Evolutionary conservation across 2,797 vertebrate genomes (phyloP).

Genomic region (Pseudochirops cupreus): DNA sequence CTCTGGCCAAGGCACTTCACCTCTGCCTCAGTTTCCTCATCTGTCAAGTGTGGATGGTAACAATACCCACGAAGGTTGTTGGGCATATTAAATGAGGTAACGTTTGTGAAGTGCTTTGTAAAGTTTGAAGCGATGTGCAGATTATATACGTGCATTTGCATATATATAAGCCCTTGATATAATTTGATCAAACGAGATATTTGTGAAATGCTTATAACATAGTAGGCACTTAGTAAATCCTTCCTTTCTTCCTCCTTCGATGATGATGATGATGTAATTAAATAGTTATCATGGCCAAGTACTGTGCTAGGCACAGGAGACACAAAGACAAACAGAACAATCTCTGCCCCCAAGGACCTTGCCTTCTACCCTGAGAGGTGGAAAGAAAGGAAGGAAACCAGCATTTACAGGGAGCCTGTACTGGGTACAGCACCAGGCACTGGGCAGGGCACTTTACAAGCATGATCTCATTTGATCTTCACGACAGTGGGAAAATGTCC

Average conservation of each 20-base stretch:
- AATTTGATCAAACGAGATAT: too few species aligned
- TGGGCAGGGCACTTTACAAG: not conserved
- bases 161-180: too few species aligned
- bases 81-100: not conserved
- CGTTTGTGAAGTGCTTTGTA: not conserved
- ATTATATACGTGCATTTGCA: accelerated
- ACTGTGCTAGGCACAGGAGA: too few species aligned
- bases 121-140: not conserved
- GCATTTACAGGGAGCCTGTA: too few species aligned
- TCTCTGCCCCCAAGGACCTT: not conserved
- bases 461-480: too few species aligned
- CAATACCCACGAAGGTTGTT: not conserved
- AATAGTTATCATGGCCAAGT: not conserved
- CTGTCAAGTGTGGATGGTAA: not conserved
- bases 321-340: not conserved
- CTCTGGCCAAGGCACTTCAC: too few species aligned
- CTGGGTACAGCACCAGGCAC: too few species aligned
- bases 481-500: not conserved
- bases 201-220: not conserved
- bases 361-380: not conserved
- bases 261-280: too few species aligned
- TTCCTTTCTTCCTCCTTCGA: not conserved
- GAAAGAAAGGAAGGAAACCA: not conserved
- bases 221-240: not conserved
- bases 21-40: too few species aligned